Evolutionary conservation across 2,797 vertebrate genomes (phyloP), one percentile per base, ranked within the genome.

Genomic region (Semotilus atromaculatus): DNA sequence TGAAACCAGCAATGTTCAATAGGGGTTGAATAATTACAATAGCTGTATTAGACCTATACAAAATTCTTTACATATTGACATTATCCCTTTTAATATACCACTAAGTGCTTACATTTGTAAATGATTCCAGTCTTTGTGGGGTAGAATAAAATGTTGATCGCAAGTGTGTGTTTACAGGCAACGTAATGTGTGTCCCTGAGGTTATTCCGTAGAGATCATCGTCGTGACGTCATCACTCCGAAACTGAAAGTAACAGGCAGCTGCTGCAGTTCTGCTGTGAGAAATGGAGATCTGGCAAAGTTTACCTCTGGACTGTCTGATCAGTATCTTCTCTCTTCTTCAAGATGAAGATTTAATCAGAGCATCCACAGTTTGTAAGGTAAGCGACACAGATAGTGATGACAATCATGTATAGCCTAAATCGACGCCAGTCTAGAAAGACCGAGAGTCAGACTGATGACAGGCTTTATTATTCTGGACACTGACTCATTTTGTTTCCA

Each of bases 361-460:
- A 3, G 93, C 89, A 0, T 95, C 95, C 1, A 71, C 74, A 60
- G 96, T 96, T 26, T 95, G 94, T 90, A 92, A 95, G 94, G 96
- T 96, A 89, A 91, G 86, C 29, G 8, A 71, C 21, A 71, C 16
- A 70, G n/a, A 31, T 81, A 36, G 18, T 18, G 45, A 62, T 48
- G 23, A 26, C 60, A 29, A 48, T 8, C 26, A 9, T 23, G n/a
- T n/a, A n/a, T n/a, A n/a, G n/a, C n/a, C n/a, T n/a, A 2, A 10
- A 21, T 36, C 3, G 64, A 9, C 18, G 34, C 2, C 9, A 36
- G 31, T 2, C 19, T 13, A 70, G 67, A 48, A 45, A 45, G 45
- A 14, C 14, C 14, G 45, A 48, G 45, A 48, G 45, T 48, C 14
- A 48, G 45, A 14, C 45, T 18, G 16, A 6, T 5, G 38, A n/a